Conservation (phyloP, 2,797 vertebrate genomes). For the Cirrhinus mrigala region DNA sequence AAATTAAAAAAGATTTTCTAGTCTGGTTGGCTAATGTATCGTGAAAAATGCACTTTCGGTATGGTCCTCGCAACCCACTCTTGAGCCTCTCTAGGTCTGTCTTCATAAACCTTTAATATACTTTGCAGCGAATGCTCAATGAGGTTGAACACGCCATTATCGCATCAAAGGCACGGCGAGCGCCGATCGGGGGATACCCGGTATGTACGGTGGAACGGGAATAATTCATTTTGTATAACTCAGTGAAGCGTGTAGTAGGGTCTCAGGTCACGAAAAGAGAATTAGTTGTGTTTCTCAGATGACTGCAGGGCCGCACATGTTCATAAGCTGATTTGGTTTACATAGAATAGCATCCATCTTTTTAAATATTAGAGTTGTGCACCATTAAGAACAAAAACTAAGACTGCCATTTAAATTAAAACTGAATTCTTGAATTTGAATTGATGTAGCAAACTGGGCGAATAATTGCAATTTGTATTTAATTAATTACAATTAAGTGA, state of each 20-base stretch:
- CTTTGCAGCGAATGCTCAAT: slow-evolving; percentile 34
- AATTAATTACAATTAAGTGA: not conserved
- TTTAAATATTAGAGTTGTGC: not conserved
- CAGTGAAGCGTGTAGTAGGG: slow-evolving; percentile 13
- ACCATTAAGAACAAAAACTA: not conserved
- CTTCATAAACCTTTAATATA: slow-evolving; percentile 42
- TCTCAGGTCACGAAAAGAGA: slow-evolving; percentile 24
- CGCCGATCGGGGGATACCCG: not conserved
- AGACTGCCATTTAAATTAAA: not conserved
- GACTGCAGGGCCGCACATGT: not conserved
- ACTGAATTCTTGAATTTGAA: not conserved
- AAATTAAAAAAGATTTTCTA: slow-evolving; percentile 71
- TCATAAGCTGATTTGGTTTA: not conserved
- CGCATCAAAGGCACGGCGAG: slow-evolving; percentile 17
- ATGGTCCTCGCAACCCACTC: slow-evolving; percentile 30
- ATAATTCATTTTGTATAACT: slow-evolving; percentile 25
- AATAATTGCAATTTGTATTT: not conserved
- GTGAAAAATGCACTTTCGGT: slow-evolving; percentile 52
- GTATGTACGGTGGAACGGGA: not conserved
- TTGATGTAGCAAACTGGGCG: not conserved
- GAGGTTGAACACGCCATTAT: slow-evolving; percentile 51
- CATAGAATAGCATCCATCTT: not conserved
- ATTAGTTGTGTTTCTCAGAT: slow-evolving; percentile 32
- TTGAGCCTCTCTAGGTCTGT: slow-evolving; percentile 14
- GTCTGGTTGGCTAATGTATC: slow-evolving; percentile 66